phyloP scores from a whole-genome alignment of 2,113 vertebrate genomes.

The Ciconia boyciana region DNA sequence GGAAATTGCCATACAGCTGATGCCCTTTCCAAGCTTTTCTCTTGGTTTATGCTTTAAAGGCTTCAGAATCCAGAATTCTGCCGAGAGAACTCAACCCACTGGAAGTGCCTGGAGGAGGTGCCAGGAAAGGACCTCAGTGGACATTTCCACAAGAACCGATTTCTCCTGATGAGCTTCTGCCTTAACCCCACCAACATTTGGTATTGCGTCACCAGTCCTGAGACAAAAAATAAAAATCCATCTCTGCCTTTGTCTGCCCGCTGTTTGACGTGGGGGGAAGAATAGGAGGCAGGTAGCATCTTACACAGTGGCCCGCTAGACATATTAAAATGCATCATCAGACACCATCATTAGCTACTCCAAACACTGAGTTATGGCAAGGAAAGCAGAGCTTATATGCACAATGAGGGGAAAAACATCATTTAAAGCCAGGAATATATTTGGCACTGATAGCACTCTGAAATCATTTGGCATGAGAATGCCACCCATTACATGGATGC shows the following conservation, averaged over 20 bases:
- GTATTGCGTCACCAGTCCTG: background rate
- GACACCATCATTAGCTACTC: background rate
- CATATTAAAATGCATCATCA: background rate
- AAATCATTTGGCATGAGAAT: background rate
- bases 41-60: background rate
- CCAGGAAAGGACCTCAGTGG: fast-evolving
- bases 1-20: background rate
- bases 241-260: background rate
- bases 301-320: background rate
- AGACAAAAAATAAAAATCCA: background rate
- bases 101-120: background rate
- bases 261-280: background rate
- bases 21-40: background rate
- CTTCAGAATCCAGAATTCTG: background rate
- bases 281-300: background rate
- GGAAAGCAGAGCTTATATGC: background rate
- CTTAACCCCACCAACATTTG: background rate
- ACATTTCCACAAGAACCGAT: background rate
- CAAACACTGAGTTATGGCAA: background rate
- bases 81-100: background rate
- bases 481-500: background rate
- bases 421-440: slow-evolving; percentile 9
- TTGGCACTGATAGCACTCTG: background rate
- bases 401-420: background rate
- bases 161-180: background rate